A percentile compares a stretch with the other conserved stretches of the same genome.
phyloP scores from a whole-genome alignment of 2,113 vertebrate genomes.

The Quiscalus mexicanus region DNA sequence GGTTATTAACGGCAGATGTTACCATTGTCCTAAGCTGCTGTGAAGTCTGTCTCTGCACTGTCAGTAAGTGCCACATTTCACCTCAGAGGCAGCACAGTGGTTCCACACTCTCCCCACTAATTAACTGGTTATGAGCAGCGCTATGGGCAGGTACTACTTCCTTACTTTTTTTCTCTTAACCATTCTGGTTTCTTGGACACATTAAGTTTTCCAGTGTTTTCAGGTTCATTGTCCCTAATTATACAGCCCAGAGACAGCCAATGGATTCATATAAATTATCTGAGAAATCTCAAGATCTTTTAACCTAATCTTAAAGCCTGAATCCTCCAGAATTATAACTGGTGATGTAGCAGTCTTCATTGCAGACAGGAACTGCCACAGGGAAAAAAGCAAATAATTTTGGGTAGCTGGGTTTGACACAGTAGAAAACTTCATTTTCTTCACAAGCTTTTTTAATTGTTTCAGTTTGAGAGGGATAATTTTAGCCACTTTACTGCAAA shows the following conservation, averaged over 20 bases:
- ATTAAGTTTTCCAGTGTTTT: neutral
- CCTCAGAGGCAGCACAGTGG: neutral
- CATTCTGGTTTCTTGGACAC: neutral
- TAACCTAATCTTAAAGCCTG: neutral
- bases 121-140: neutral
- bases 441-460: neutral
- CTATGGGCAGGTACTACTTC: neutral
- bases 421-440: neutral
- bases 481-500: neutral
- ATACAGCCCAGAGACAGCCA: neutral
- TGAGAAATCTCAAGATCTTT: neutral
- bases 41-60: neutral
- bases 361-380: neutral
- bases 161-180: neutral
- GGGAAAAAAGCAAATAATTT: neutral
- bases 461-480: neutral
- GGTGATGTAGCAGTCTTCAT: neutral
- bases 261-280: neutral
- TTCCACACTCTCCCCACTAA: neutral
- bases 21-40: neutral
- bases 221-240: neutral
- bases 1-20: slow-evolving; percentile 2
- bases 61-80: neutral
- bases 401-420: neutral
- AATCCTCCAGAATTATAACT: neutral